These are phyloP conservation scores for Drosophila tani DNA, from an alignment of 1,140 invertebrate species.

Conservation along the genomic window DNA sequence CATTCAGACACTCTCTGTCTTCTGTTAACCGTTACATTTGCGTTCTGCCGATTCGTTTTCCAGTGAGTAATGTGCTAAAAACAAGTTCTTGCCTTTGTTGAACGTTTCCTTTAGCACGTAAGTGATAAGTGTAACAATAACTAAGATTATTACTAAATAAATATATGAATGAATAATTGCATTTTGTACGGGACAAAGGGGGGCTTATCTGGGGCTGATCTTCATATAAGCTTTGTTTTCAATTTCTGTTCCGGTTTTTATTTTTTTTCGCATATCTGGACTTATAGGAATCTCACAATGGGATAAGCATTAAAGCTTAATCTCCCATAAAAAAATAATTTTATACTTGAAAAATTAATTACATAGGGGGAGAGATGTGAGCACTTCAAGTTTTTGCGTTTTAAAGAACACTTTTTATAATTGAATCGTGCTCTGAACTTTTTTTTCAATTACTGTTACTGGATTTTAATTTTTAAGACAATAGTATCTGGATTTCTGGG, in stretches of 20 bases:
- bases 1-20: slow-evolving; percentile 24
- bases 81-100: slow-evolving; percentile 35
- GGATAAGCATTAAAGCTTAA: too few relatives aligned
- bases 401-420: too few relatives aligned
- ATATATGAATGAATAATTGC: slow-evolving; percentile 46
- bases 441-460: too few relatives aligned
- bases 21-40: slow-evolving; percentile 24
- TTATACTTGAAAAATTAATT: too few relatives aligned
- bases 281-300: too few relatives aligned
- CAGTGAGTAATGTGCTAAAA: slow-evolving; percentile 45
- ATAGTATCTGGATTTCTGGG: too few relatives aligned
- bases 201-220: background rate
- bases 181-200: slow-evolving; percentile 11
- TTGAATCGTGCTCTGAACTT: too few relatives aligned
- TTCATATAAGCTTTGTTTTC: background rate
- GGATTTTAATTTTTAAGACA: background rate
- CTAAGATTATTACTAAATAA: slow-evolving; percentile 76
- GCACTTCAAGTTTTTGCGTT: too few relatives aligned
- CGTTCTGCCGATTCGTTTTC: slow-evolving; percentile 26
- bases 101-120: slow-evolving; percentile 63
- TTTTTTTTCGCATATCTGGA: too few relatives aligned
- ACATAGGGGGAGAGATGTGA: too few relatives aligned
- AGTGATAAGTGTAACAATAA: slow-evolving; percentile 80
- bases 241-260: background rate
- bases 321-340: too few relatives aligned